These are phyloP conservation scores for Zhuqinia jingwanae DNA, from an alignment of 2,888 invertebrate species.

Conservation along the genomic window DNA sequence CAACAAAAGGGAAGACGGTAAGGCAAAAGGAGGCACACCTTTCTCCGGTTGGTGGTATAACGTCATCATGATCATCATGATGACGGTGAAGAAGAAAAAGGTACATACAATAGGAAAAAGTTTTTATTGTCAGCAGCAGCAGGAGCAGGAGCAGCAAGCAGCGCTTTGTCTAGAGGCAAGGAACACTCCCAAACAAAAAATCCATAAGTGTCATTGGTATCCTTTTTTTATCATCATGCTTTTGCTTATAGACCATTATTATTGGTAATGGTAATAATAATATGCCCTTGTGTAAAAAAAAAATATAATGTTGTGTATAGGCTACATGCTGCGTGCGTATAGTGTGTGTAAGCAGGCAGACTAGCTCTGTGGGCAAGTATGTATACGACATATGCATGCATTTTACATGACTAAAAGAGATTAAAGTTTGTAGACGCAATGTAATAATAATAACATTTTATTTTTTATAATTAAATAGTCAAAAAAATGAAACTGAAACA, in stretches of 20 bases:
- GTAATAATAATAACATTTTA: no score
- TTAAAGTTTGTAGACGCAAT: conserved; percentile 26
- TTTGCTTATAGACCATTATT: no score
- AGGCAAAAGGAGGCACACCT: conserved; percentile 19
- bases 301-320: no score
- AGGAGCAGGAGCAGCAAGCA: no score
- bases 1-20: not conserved
- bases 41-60: conserved; percentile 43
- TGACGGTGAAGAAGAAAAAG: no score
- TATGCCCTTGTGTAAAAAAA: no score
- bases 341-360: not conserved
- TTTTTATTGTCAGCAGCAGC: conserved; percentile 14
- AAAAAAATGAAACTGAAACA: no score
- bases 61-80: no score
- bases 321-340: not conserved
- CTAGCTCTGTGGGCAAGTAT: not conserved
- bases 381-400: no score
- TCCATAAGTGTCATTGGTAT: conserved; percentile 53
- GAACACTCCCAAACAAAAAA: conserved; percentile 33
- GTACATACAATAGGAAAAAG: conserved; percentile 10
- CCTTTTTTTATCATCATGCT: no score
- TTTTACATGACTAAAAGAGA: conserved; percentile 26
- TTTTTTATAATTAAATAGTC: conserved; percentile 43
- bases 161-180: not conserved
- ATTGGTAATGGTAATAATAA: no score